phyloP scores from a whole-genome alignment of 2,113 vertebrate genomes.

The Corythornis madagascariensis region DNA sequence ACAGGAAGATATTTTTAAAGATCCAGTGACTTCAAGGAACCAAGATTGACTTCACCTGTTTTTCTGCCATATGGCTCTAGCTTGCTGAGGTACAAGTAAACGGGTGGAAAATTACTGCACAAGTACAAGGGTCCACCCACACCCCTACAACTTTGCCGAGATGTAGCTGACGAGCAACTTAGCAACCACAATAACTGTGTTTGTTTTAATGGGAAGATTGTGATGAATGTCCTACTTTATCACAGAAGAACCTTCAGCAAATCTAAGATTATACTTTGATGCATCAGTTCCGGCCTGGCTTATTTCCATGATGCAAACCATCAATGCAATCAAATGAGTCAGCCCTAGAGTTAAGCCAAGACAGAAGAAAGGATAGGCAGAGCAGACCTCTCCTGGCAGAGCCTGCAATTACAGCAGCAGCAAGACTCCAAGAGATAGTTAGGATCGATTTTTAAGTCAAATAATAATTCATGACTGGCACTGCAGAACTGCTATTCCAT shows the following conservation, averaged over 20 bases:
- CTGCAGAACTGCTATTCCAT: rapidly evolving
- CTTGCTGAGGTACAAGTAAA: neutral
- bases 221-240: neutral
- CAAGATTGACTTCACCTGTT: neutral
- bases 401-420: neutral
- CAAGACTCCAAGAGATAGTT: neutral
- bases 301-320: neutral
- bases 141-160: rapidly evolving
- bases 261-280: neutral
- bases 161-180: neutral
- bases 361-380: neutral
- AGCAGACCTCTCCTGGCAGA: neutral
- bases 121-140: neutral
- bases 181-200: rapidly evolving
- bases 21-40: neutral
- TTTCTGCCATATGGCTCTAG: neutral
- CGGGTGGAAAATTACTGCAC: neutral
- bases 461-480: neutral
- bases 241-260: neutral
- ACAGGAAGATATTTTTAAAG: slow-evolving; percentile 15
- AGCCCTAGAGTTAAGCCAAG: neutral
- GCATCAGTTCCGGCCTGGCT: neutral
- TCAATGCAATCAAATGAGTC: neutral
- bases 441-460: neutral
- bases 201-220: neutral